Evolutionary conservation across 2,888 invertebrate species (phyloP), one percentile per base, ranked within the genome.

Genomic region (Glaucopsyche alexis): DNA sequence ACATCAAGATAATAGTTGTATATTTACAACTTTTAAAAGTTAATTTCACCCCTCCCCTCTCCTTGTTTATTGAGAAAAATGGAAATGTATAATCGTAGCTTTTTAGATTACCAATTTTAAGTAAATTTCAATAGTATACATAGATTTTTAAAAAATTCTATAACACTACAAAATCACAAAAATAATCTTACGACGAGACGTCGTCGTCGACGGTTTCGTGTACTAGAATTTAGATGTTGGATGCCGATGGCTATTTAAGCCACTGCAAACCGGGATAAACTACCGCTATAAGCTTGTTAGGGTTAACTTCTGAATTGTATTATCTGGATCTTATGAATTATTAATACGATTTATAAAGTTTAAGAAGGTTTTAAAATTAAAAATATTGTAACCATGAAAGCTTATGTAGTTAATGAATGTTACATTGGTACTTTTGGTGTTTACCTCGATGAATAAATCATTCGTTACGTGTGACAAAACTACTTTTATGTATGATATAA

Each of bases 221-320:
- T 9, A 47, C 47, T 47, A 47, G 47, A 47, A 47, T 60, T 14
- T 38, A 60, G 29, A 60, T 6, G 11, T n/a, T 55, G 19, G 55
- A 55, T 19, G 19, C 55, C 60, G 38, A 13, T 1, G 60, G 29
- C 29, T 60, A 60, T 60, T 60, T 29, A 60, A 60, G 60, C 29
- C 60, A 38, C 13, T 13, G 14, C 29, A 60, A 60, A 29, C 60
- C 19, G 11, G 55, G 7, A 60, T 60, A 60, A 38, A 38, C 38
- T 60, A 29, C 60, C 60, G 60, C 60, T 60, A 55, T 9, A 7
- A 60, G 60, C 60, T 60, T 14, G 60, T 55, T 60, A 60, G 13
- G 60, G 29, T 60, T 60, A 38, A 38, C 55, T 11, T 55, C 19
- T 52, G 8, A 19, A 55, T 16, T 55, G 9, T 55, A 38, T 60